phyloP scores from a whole-genome alignment of 1,140 invertebrate genomes.

The Drosophila persimilis region DNA sequence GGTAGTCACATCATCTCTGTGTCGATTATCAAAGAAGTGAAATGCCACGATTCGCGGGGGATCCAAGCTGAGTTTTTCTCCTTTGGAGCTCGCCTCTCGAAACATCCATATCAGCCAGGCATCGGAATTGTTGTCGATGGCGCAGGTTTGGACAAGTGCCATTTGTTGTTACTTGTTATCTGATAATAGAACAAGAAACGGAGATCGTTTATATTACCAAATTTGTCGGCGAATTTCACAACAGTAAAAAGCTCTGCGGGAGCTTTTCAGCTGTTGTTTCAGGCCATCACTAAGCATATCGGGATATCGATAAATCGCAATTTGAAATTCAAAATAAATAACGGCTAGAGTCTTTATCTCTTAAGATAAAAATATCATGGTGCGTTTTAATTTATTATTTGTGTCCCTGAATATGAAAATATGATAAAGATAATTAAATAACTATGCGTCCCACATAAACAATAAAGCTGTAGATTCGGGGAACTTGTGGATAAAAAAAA shows the following conservation, averaged over 20 bases:
- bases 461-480: not conserved
- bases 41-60: slow-evolving; percentile 36
- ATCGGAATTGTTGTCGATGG: slow-evolving; percentile 10
- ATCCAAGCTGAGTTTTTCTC: not conserved
- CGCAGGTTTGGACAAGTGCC: not conserved
- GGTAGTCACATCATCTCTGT: not conserved
- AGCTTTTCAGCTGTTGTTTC: no score
- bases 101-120: slow-evolving; percentile 22
- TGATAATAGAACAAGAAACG: no score
- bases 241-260: no score
- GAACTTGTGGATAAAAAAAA: not conserved
- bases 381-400: slow-evolving; percentile 33
- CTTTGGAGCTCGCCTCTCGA: no score
- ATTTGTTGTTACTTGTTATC: slow-evolving; percentile 1
- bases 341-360: not conserved
- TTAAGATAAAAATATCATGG: slow-evolving; percentile 4
- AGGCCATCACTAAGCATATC: no score
- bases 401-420: slow-evolving; percentile 35
- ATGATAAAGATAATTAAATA: slow-evolving; percentile 18
- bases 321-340: no score
- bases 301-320: no score
- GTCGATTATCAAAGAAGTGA: slow-evolving; percentile 19
- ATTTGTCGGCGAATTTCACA: no score
- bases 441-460: slow-evolving; percentile 5
- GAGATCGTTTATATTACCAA: no score